phyloP scores from a whole-genome alignment of 2,888 invertebrate species.

The Eubasilissa splendida region DNA sequence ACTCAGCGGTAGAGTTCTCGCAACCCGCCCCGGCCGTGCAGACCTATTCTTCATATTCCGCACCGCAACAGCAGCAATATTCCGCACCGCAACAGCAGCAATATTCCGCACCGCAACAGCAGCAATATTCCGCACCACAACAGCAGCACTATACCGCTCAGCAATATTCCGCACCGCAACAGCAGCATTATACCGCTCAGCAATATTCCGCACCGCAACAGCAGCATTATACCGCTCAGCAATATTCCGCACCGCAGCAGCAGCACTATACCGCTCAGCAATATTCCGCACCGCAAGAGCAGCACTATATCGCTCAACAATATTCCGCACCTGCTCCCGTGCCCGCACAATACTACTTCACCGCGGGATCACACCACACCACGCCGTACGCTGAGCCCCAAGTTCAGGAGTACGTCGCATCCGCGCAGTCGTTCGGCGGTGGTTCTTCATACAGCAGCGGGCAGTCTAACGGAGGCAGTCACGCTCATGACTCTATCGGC shows the following conservation, averaged over 20 bases:
- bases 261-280: too few relatives aligned
- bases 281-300: too few relatives aligned
- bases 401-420: constrained; percentile 3
- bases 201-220: too few relatives aligned
- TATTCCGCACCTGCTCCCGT: too few relatives aligned
- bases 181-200: too few relatives aligned
- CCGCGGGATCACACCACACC: neutral
- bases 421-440: neutral
- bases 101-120: neutral
- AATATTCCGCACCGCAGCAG: too few relatives aligned
- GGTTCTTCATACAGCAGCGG: constrained; percentile 12
- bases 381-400: neutral
- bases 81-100: neutral
- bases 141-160: too few relatives aligned
- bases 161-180: too few relatives aligned
- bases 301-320: too few relatives aligned
- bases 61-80: neutral
- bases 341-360: neutral
- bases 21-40: neutral
- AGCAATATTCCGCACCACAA: neutral
- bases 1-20: neutral
- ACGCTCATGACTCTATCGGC: neutral
- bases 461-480: too few relatives aligned
- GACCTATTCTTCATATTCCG: neutral
- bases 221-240: too few relatives aligned